Base-by-base conservation (phyloP, 1,140 invertebrate genomes). In the Drosophila nebulosa region DNA sequence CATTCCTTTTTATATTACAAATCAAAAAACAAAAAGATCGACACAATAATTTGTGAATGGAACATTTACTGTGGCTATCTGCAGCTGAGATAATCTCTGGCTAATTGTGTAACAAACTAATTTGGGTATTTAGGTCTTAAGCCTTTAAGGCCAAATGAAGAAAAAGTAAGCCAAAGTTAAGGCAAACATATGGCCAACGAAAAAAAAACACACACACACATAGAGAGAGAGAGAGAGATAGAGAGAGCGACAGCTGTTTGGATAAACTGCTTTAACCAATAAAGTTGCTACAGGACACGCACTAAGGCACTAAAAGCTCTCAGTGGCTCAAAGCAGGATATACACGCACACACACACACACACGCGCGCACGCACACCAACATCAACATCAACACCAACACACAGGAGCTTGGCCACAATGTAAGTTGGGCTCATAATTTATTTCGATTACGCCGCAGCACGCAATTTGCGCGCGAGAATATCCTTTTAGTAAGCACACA, bases 371-470 rank as follows among this genome's bases (percentile, higher is more conserved):
- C 14, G 6, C 6, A 16, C 39, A 42, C 39, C 2, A 10, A 30
- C 27, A 14, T 1, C 12, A 39, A 39, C 36, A 42, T 42, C 52
- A 51, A 21, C 27, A 26, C 56, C n/a, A 9, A 14, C 58, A 35
- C 42, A 30, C 22, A 46, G 57, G 59, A 32, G 36, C 57, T 55
- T 64, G 58, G 65, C 77, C 63, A 50, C 81, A 67, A 52, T 75
- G 66, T 78, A 86, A 77, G 72, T 84, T 84, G 73, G 74, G 83
- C 81, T 80, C 81, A 86, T 86, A 86, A 86, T 86, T 86, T 86
- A 86, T 86, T 86, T 86, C 81, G 81, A 86, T 86, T 86, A 86
- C 81, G 83, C 81, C 78, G 67, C 67, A 78, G 81, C 81, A 86
- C 81, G 81, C 81, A 86, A 86, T 86, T 86, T 88, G 78, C 78